Conservation (phyloP, 2,113 vertebrate species). For the Progne subis region DNA sequence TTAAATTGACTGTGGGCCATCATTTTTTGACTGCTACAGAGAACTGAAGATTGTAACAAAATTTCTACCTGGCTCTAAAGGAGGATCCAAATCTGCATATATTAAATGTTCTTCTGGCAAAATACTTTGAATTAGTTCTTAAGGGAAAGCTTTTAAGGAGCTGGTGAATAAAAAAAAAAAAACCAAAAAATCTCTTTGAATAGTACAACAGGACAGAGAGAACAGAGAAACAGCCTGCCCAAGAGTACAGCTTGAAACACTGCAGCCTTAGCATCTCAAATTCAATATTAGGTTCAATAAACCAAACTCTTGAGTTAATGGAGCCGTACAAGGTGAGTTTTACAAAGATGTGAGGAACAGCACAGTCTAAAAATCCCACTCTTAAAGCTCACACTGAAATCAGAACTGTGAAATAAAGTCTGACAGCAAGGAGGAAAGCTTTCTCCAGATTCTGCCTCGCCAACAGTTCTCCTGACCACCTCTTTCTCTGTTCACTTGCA, state of each 20-base stretch:
- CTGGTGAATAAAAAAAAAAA: not conserved
- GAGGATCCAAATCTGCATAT: not conserved
- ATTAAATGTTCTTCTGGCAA: not conserved
- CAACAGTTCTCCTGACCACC: not conserved
- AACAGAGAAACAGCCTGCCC: not conserved
- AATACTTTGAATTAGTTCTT: not conserved
- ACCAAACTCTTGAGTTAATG: not conserved
- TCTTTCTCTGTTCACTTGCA: not conserved
- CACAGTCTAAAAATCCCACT: not conserved
- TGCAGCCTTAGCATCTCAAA: not conserved
- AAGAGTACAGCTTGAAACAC: not conserved
- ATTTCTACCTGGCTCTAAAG: not conserved
- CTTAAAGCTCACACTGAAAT: not conserved
- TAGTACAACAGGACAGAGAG: not conserved
- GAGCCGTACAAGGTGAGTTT: not conserved
- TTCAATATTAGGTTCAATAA: not conserved
- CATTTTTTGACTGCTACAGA: not conserved
- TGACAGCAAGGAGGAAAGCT: not conserved
- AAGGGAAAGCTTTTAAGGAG: not conserved
- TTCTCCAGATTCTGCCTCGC: not conserved
- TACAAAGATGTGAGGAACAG: not conserved
- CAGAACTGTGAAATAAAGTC: not conserved
- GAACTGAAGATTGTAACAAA: not conserved
- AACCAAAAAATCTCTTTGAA: not conserved
- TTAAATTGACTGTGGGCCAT: not conserved